Evolutionary conservation across 2,888 invertebrate genomes (phyloP), one percentile per base, ranked within the genome.

Genomic region (Plebejus melissa): DNA sequence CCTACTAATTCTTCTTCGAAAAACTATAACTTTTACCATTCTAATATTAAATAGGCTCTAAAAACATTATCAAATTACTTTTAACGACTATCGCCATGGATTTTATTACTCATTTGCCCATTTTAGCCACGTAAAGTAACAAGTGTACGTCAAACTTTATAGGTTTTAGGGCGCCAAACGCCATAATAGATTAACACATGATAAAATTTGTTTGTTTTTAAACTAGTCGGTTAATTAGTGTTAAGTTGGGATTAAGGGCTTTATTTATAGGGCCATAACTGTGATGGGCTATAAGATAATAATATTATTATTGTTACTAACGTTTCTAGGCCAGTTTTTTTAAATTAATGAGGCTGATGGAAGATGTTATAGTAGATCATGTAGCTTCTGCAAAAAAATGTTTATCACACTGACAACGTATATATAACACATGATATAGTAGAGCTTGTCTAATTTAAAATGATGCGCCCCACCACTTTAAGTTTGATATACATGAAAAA

Each of bases 41-140:
- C 65, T 32, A 16, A 13, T 13, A 65, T 13, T 36, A 58, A 58
- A 65, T 16, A 65, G 70, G 38, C 41, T 70, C 70, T 70, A 70
- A 41, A 69, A 70, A 70, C 70, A 70, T 70, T 41, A 70, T 70
- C 41, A 70, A 70, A 70, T 70, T 70, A 70, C 41, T n/a, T 70
- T 70, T 70, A 70, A 41, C 38, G 38, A 41, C 41, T 70, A 70
- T 41, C 16, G 70, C 70, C 70, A 70, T n/a, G 70, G 70, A 70
- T 70, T 70, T 70, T 70, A 70, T 70, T 70, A 70, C 70, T 41
- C 70, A 70, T 41, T 70, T n/a, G 22, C 41, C 70, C 70, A 41
- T n/a, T 70, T 70, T 41, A 41, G n/a, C n/a, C 41, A 70, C 70
- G 70, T 41, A 9, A 70, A 70, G 38, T 41, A 70, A 70, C 70